These are phyloP conservation scores for Syngnathus typhle DNA, from an alignment of 2,113 vertebrate genomes.

Conservation along the genomic window DNA sequence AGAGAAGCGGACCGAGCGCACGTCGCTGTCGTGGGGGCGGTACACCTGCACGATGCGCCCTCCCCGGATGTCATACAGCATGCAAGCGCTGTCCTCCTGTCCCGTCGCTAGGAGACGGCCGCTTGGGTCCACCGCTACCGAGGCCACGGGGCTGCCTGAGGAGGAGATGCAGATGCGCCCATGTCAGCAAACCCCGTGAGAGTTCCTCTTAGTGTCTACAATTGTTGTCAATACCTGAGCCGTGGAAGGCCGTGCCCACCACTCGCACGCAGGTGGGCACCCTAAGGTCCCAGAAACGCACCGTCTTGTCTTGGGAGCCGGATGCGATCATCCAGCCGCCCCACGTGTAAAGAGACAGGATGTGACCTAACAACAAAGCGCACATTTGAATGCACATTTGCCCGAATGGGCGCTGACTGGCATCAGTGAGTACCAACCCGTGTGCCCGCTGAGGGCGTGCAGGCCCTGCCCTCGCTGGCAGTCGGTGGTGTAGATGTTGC, in stretches of 20 bases:
- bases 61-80: conserved; percentile 95
- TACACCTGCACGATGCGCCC: conserved; percentile 96
- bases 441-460: conserved; percentile 87
- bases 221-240: conserved; percentile 77
- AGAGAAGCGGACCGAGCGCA: conserved; percentile 93
- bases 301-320: conserved; percentile 95
- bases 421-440: conserved; percentile 33
- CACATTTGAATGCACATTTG: background rate
- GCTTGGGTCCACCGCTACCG: conserved; percentile 94
- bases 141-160: conserved; percentile 94
- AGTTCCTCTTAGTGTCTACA: background rate
- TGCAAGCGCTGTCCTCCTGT: conserved; percentile 95
- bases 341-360: conserved; percentile 97
- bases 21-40: conserved; percentile 86
- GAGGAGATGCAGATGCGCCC: background rate
- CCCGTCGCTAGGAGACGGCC: conserved; percentile 91
- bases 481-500: conserved; percentile 75
- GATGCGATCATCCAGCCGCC: conserved; percentile 99
- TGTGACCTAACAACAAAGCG: conserved; percentile 77
- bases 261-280: conserved; percentile 96
- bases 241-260: conserved; percentile 93
- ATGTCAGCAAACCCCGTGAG: background rate
- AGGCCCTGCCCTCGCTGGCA: conserved; percentile 80
- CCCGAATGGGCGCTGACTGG: background rate
- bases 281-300: conserved; percentile 95